phyloP scores from a whole-genome alignment of 2,888 invertebrate species.

The Aromia moschata region DNA sequence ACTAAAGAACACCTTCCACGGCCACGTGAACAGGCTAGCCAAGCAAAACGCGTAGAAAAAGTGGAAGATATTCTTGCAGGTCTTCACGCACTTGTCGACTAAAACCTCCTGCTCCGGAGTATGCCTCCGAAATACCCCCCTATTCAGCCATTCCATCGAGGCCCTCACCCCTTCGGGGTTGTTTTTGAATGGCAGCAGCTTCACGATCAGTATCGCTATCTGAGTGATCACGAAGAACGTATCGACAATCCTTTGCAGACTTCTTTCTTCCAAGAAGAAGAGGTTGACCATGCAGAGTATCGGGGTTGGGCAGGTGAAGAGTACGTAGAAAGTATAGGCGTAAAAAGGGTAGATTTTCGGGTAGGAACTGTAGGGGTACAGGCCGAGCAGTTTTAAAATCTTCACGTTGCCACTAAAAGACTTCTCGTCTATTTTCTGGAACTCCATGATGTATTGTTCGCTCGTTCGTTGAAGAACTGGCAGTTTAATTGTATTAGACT shows the following conservation, averaged over 20 bases:
- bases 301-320: slow-evolving; percentile 8
- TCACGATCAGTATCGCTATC: background rate
- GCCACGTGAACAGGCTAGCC: background rate
- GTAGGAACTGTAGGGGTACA: slow-evolving; percentile 11
- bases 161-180: background rate
- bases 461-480: background rate
- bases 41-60: background rate
- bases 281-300: background rate
- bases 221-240: background rate
- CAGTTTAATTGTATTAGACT: slow-evolving; percentile 5
- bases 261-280: background rate
- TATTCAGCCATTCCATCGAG: background rate
- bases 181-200: slow-evolving; percentile 9
- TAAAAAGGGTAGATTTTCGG: slow-evolving; percentile 3
- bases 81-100: background rate
- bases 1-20: background rate
- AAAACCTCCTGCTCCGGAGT: background rate
- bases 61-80: background rate
- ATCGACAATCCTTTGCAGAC: background rate
- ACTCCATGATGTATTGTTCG: no score
- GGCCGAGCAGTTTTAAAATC: slow-evolving; percentile 8
- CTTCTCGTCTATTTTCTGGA: background rate
- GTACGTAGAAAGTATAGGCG: slow-evolving; percentile 3
- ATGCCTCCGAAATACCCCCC: background rate
- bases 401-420: slow-evolving; percentile 3